Conservation (phyloP, 2,888 invertebrate genomes). For the Oasisia sp. region DNA sequence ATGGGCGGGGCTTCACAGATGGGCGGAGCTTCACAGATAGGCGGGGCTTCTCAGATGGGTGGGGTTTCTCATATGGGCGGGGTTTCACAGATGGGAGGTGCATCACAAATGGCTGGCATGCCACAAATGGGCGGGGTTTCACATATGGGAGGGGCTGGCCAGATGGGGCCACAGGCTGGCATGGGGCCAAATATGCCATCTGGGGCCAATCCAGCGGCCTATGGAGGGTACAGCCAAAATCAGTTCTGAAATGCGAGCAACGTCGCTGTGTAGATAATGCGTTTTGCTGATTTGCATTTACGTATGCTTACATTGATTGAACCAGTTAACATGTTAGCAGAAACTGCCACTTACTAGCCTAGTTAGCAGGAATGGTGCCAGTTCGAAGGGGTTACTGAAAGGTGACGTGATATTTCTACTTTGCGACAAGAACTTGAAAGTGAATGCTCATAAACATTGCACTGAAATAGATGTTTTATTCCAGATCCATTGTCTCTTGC, state of each 20-base stretch:
- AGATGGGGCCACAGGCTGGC: background rate
- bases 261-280: background rate
- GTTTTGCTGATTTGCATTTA: background rate
- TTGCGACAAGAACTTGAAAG: background rate
- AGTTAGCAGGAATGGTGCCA: no score
- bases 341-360: background rate
- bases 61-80: background rate
- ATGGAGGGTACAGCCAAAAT: background rate
- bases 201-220: background rate
- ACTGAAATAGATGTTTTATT: background rate
- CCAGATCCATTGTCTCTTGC: background rate
- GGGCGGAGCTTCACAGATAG: background rate
- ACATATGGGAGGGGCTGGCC: background rate
- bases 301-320: background rate
- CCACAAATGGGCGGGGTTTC: background rate
- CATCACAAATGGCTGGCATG: background rate
- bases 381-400: background rate
- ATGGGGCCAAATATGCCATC: background rate
- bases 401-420: background rate
- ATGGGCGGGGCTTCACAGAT: background rate
- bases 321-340: conserved; percentile 8
- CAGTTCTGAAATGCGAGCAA: background rate
- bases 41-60: background rate
- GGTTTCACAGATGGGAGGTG: background rate
- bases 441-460: background rate